A percentile compares a stretch with the other conserved stretches of the same genome.
Evolutionary conservation across 1,140 invertebrate genomes (phyloP).

Genomic region (Aphidius gifuensis): DNA sequence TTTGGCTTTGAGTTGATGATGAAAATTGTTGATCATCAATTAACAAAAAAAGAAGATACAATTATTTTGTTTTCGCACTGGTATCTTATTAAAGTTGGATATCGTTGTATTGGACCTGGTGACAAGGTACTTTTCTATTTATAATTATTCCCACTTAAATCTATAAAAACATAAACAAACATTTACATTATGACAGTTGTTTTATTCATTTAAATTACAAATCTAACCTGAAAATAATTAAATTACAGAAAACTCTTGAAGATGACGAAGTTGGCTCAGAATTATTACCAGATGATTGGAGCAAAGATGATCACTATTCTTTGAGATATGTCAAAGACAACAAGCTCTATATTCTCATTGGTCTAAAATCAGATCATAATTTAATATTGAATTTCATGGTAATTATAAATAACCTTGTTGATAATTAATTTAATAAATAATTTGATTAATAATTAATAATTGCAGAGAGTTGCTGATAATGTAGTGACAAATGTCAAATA

Average conservation of each 20-base stretch:
- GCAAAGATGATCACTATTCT: slow-evolving; percentile 59
- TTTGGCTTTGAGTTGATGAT: slow-evolving; percentile 76
- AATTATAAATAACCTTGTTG: slow-evolving; percentile 29
- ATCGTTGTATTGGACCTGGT: slow-evolving; percentile 69
- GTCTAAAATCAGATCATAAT: slow-evolving; percentile 61
- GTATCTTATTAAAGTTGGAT: slow-evolving; percentile 68
- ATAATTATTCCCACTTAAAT: slow-evolving; percentile 24
- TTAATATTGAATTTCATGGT: slow-evolving; percentile 67
- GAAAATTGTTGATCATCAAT: slow-evolving; percentile 60
- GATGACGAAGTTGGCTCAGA: slow-evolving; percentile 62
- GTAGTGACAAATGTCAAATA: slow-evolving; percentile 45
- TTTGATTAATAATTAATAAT: slow-evolving; percentile 19
- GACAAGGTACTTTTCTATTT: slow-evolving; percentile 56
- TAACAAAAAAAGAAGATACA: slow-evolving; percentile 68
- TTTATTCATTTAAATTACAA: slow-evolving; percentile 5
- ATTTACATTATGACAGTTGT: slow-evolving; percentile 6
- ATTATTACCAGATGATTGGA: slow-evolving; percentile 69
- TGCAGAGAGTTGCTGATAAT: slow-evolving; percentile 51
- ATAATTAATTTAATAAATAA: slow-evolving; percentile 16
- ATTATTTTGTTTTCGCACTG: slow-evolving; percentile 69
- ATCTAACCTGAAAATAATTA: background rate
- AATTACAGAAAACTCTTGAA: slow-evolving; percentile 59
- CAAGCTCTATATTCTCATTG: slow-evolving; percentile 66
- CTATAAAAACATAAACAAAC: background rate
- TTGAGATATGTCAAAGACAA: slow-evolving; percentile 66